Percentiles rank a stretch among this genome's conserved stretches.
Evolutionary conservation across 2,888 invertebrate species (phyloP).

Genomic region (Coremacera marginata): DNA sequence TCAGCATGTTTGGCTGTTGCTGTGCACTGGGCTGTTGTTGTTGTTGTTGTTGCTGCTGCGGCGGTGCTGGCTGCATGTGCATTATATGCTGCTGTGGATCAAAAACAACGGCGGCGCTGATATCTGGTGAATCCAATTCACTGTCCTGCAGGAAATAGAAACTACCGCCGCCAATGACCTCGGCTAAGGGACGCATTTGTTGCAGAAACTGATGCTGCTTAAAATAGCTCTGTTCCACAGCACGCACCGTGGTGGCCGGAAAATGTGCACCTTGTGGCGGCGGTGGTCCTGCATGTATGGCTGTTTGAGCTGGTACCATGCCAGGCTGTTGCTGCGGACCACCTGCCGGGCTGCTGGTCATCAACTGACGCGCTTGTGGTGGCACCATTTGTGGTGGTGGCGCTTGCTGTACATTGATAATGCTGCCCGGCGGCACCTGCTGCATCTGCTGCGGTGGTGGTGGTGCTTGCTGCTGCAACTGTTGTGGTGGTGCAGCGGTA

Average conservation of each 20-base stretch:
- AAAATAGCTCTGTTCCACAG: conserved; percentile 76
- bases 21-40: conserved; percentile 53
- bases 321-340: conserved; percentile 34
- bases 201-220: conserved; percentile 73
- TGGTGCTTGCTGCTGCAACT: conserved; percentile 60
- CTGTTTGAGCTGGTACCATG: conserved; percentile 36
- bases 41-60: conserved; percentile 44
- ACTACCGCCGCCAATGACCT: conserved; percentile 82
- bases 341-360: conserved; percentile 36
- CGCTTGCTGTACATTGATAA: conserved; percentile 70
- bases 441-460: conserved; percentile 65
- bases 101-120: conserved; percentile 40
- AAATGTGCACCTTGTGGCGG: conserved; percentile 60
- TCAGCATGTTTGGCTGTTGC: conserved; percentile 2
- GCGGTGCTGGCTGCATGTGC: conserved; percentile 41
- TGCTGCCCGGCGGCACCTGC: conserved; percentile 71
- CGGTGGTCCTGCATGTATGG: conserved; percentile 35
- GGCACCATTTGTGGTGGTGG: conserved; percentile 47
- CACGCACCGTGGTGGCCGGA: conserved; percentile 74
- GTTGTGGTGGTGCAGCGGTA: conserved; percentile 60
- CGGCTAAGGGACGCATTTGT: conserved; percentile 77
- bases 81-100: conserved; percentile 51
- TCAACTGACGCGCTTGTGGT: conserved; percentile 45
- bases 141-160: conserved; percentile 92
- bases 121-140: conserved; percentile 83